These are phyloP conservation scores for Synanceia verrucosa DNA, from an alignment of 2,797 vertebrate species.

Conservation along the genomic window DNA sequence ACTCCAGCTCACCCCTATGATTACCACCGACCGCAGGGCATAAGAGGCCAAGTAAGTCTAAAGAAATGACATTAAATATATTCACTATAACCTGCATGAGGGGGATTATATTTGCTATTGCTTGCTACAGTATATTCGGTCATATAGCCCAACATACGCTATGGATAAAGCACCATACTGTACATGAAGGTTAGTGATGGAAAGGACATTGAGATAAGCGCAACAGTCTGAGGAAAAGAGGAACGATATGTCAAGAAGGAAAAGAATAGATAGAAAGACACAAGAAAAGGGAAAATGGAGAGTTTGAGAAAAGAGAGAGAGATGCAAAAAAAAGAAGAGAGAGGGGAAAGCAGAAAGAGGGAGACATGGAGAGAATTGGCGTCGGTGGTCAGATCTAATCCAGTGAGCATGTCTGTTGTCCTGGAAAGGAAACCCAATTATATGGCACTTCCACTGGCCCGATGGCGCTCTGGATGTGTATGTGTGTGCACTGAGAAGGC, in stretches of 20 bases:
- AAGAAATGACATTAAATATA: background rate
- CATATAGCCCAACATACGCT: background rate
- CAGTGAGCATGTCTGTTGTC: constrained; percentile 83
- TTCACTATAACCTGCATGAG: background rate
- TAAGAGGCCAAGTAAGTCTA: background rate
- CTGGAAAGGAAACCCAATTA: constrained; percentile 87
- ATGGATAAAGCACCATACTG: background rate
- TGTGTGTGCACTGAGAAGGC: constrained; percentile 69
- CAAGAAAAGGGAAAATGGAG: background rate
- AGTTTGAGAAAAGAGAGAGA: constrained; percentile 11
- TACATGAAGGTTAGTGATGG: constrained; percentile 10
- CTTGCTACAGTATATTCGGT: background rate
- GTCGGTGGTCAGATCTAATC: constrained; percentile 80
- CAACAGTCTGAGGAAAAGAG: background rate
- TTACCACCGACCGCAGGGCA: background rate
- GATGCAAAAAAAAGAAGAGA: constrained; percentile 16
- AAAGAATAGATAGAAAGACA: background rate
- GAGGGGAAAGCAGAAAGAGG: constrained; percentile 49
- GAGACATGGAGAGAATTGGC: constrained; percentile 70
- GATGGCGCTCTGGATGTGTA: constrained; percentile 53
- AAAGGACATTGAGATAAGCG: background rate
- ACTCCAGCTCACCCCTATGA: background rate
- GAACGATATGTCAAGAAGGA: background rate
- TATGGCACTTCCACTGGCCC: constrained; percentile 81
- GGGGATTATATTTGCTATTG: background rate